Percentiles rank a stretch among this genome's conserved stretches.
Conservation (phyloP, 1,140 invertebrate genomes). For the Himalopsyche phryganea region DNA sequence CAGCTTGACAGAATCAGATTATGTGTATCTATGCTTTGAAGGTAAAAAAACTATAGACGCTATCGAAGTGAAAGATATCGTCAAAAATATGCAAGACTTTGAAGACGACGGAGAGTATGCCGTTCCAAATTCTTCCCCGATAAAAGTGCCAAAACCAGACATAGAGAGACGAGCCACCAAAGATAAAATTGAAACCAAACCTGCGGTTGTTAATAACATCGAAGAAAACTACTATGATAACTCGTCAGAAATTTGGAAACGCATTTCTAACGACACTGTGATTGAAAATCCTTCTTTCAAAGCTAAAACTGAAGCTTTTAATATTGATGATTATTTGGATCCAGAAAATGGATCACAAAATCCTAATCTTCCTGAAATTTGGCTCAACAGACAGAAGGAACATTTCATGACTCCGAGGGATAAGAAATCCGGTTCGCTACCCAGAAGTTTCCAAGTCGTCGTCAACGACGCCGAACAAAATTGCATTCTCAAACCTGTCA, state of each 20-base stretch:
- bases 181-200: constrained; percentile 10
- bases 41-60: constrained; percentile 38
- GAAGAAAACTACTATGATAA: constrained; percentile 23
- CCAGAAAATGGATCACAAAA: constrained; percentile 41
- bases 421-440: constrained; percentile 72
- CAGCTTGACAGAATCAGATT: constrained; percentile 44
- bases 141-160: constrained; percentile 37
- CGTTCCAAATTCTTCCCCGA: constrained; percentile 44
- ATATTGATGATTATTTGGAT: constrained; percentile 27
- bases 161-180: constrained; percentile 17
- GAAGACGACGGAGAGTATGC: constrained; percentile 47
- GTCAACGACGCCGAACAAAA: constrained; percentile 45
- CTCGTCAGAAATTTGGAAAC: constrained; percentile 31
- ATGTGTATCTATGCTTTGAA: constrained; percentile 50
- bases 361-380: constrained; percentile 50
- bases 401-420: constrained; percentile 50
- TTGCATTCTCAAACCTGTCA: constrained; percentile 45
- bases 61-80: constrained; percentile 22
- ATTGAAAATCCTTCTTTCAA: constrained; percentile 23
- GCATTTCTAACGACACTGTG: constrained; percentile 30
- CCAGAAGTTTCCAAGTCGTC: constrained; percentile 69
- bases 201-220: neutral
- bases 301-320: constrained; percentile 5
- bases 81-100: constrained; percentile 14
- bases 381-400: constrained; percentile 53